Evolutionary conservation across 2,797 vertebrate genomes (phyloP).

Genomic region (Premnoplex brunnescens): DNA sequence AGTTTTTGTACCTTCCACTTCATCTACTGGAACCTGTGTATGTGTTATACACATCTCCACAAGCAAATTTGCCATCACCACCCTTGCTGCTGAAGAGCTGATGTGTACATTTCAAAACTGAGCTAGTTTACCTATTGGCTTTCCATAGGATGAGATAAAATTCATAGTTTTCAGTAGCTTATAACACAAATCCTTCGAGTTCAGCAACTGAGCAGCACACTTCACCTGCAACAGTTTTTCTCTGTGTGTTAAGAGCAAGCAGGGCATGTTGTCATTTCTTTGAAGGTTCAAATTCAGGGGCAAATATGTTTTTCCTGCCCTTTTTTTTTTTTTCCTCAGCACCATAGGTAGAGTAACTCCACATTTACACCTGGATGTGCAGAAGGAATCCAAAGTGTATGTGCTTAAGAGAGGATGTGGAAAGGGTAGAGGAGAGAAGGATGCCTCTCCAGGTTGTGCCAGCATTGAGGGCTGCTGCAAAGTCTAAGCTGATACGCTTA

Average conservation of each 20-base stretch:
- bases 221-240: rapidly evolving
- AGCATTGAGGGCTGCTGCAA: not conserved
- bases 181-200: not conserved
- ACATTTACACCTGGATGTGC: not conserved
- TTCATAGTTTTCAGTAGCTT: not conserved
- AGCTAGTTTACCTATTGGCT: not conserved
- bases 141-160: not conserved
- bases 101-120: not conserved
- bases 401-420: not conserved
- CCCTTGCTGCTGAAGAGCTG: not conserved
- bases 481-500: not conserved
- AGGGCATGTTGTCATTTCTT: not conserved
- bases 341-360: not conserved
- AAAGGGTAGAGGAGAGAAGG: not conserved
- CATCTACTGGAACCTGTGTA: not conserved
- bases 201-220: not conserved
- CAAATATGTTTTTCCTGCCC: not conserved
- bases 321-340: not conserved
- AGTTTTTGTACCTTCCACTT: not conserved
- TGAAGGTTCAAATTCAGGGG: not conserved
- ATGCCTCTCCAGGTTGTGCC: not conserved
- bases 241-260: not conserved
- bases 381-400: not conserved
- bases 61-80: not conserved
- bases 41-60: not conserved